These are phyloP conservation scores for Tretioscincus oriximinensis DNA, from an alignment of 2,113 vertebrate genomes.

Conservation along the genomic window DNA sequence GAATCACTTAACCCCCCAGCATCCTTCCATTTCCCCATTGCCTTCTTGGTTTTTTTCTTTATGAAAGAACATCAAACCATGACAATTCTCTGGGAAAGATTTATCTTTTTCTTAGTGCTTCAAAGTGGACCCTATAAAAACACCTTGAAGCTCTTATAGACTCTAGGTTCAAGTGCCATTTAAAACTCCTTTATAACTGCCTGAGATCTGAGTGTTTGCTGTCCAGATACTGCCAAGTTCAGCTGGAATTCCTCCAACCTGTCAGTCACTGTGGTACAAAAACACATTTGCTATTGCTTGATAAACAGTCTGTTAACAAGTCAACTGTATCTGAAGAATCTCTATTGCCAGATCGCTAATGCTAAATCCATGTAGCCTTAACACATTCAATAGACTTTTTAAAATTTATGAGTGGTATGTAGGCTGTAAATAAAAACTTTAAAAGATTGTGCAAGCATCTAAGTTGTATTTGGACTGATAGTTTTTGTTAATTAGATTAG, in stretches of 20 bases:
- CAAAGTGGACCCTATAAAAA: conserved; percentile 20
- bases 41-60: conserved; percentile 23
- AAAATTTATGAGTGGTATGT: neutral
- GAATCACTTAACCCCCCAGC: too few relatives aligned
- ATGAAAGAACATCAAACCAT: conserved; percentile 39
- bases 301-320: neutral
- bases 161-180: conserved; percentile 2
- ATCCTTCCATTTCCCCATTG: conserved; percentile 13
- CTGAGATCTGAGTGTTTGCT: conserved; percentile 1
- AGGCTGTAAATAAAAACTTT: neutral
- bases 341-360: neutral
- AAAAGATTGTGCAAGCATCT: neutral
- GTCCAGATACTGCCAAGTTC: conserved; percentile 22
- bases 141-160: conserved; percentile 5
- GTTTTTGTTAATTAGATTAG: neutral
- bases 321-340: conserved; percentile 1
- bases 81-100: conserved; percentile 41
- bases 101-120: conserved; percentile 41
- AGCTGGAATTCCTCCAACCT: conserved; percentile 8
- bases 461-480: neutral
- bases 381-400: neutral
- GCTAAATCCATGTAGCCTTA: neutral
- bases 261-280: neutral
- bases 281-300: neutral
- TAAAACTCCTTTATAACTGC: conserved; percentile 14